phyloP scores from a whole-genome alignment of 2,797 vertebrate genomes.

The Anisognathus igniventris region DNA sequence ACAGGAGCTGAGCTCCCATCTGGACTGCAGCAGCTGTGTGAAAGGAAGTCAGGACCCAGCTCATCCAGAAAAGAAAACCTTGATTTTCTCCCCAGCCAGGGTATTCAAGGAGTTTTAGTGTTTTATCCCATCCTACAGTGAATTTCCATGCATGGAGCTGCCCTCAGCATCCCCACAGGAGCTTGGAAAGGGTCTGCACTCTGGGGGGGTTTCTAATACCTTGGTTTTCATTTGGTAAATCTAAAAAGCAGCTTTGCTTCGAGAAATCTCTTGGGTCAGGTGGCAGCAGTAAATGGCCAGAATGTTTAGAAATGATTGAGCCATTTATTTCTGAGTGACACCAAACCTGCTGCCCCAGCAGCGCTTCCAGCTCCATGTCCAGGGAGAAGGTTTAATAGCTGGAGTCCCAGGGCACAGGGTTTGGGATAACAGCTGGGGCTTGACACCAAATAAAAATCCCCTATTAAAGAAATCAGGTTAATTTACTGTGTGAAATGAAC shows the following conservation, averaged over 20 bases:
- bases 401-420: neutral
- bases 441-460: conserved; percentile 53
- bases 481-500: conserved; percentile 48
- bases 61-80: neutral
- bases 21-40: neutral
- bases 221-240: neutral
- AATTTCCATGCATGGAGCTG: neutral
- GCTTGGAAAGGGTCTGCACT: neutral
- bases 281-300: conserved; percentile 37
- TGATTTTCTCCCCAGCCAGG: neutral
- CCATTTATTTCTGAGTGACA: conserved; percentile 42
- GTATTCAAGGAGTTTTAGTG: neutral
- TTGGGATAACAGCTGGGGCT: conserved; percentile 19
- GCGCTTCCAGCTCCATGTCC: accelerated
- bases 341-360: neutral
- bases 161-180: neutral
- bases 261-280: neutral
- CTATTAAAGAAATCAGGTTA: conserved; percentile 46
- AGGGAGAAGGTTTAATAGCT: neutral
- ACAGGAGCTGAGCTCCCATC: neutral
- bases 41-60: accelerated
- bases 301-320: conserved; percentile 30
- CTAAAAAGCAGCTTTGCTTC: neutral
- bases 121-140: neutral
- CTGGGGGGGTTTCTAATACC: neutral